These are phyloP conservation scores for Ganaspis sp. DNA, from an alignment of 1,140 invertebrate species.

Conservation along the genomic window DNA sequence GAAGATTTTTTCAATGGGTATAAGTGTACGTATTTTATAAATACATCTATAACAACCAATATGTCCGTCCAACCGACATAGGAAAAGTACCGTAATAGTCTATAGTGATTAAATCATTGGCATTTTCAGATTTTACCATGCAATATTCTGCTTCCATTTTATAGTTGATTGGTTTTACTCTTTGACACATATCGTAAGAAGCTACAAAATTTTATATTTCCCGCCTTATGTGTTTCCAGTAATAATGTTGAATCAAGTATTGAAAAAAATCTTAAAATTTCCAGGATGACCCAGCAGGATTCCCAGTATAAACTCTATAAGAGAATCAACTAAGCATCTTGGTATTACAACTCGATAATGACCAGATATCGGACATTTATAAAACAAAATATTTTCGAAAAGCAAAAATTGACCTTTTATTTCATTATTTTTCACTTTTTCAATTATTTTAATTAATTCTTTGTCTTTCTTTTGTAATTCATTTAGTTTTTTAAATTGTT, in stretches of 20 bases:
- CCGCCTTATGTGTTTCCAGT: slow-evolving; percentile 3
- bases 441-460: too few species aligned
- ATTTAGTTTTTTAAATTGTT: too few species aligned
- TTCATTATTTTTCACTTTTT: too few species aligned
- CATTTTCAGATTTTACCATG: background rate
- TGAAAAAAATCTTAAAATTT: background rate
- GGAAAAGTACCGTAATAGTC: slow-evolving; percentile 37
- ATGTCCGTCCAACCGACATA: slow-evolving; percentile 16
- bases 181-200: slow-evolving; percentile 37
- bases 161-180: slow-evolving; percentile 22
- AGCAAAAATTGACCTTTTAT: background rate
- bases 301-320: slow-evolving; percentile 6
- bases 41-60: slow-evolving; percentile 19
- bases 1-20: slow-evolving; percentile 30
- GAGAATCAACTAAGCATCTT: background rate
- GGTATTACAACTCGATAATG: slow-evolving; percentile 8
- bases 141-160: slow-evolving; percentile 24
- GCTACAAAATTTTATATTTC: slow-evolving; percentile 14
- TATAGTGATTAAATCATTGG: background rate
- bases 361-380: background rate
- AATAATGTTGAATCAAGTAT: slow-evolving; percentile 32
- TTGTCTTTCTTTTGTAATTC: too few species aligned
- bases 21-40: slow-evolving; percentile 21
- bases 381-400: background rate
- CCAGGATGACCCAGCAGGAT: slow-evolving; percentile 38